Base-by-base conservation (phyloP, 2,113 vertebrate species). In the Alces alces region DNA sequence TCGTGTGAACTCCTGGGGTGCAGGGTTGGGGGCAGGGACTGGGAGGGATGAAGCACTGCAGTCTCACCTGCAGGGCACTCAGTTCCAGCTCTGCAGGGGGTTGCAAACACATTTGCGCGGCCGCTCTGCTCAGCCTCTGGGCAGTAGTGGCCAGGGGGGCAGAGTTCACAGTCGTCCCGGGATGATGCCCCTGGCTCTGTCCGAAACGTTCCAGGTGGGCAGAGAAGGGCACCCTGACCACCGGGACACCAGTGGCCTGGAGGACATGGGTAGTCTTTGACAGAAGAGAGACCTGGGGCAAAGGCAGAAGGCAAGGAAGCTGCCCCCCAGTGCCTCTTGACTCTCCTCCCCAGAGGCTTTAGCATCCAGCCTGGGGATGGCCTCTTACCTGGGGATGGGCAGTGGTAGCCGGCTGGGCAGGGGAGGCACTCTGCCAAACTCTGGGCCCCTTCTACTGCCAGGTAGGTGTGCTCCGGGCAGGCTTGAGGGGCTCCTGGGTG, bases 221-320 rank as follows among this genome's bases (percentile, higher is more conserved):
- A 99, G 54, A 98, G 96, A 45, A 99, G 97, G 47, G 99, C 98
- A 0, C 98, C 98, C 36, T 99, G 99, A 90, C 92, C 97, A 33
- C 99, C 99, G 97, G 99, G 99, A 97, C 99, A 99, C 99, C 99
- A 99, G 94, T 99, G 97, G 0, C 99, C 99, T 47, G 99, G 98
- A 5, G 99, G 99, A 30, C 99, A 99, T 0, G 97, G 99, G 25
- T 98, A 98, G 45, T 98, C 98, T 97, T 99, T 98, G 94, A 99
- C 99, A 87, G 98, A 98, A 55, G 98, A 97, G 28, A 99, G 98
- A 57, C 99, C 99, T 99, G 97, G 36, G 47, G 54, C 57, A 78
- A 95, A 92, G 96, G 55, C 19, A 86, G 8, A 79, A 96, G 66
- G 55, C 9, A 95, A 90, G 36, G 4, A 17, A 66, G 3, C 9